Evolutionary conservation across 2,113 vertebrate species (phyloP).

Genomic region (Panthera tigris): DNA sequence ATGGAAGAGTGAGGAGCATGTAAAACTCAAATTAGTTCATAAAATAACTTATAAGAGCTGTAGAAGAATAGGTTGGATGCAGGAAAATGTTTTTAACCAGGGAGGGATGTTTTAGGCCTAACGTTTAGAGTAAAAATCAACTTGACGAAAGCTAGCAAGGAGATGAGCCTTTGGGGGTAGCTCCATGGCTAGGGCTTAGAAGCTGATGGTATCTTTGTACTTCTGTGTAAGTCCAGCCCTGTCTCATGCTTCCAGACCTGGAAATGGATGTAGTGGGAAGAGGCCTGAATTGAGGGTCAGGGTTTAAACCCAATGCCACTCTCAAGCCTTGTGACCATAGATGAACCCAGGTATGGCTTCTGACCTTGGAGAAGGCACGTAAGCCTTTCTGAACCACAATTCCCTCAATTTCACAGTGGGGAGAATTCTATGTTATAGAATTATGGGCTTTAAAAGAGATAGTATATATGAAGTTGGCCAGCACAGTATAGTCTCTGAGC

Average conservation of each 20-base stretch:
- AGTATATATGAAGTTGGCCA: neutral
- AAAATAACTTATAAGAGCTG: conserved; percentile 53
- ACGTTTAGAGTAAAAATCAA: neutral
- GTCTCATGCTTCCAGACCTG: neutral
- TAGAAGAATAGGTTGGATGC: conserved; percentile 36
- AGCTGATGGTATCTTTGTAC: neutral
- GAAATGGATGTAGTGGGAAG: neutral
- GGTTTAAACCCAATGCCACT: neutral
- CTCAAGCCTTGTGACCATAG: neutral
- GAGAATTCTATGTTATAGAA: neutral
- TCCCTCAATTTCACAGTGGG: neutral
- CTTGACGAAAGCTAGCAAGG: neutral
- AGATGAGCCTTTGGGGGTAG: neutral
- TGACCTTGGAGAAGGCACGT: neutral
- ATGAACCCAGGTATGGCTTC: neutral
- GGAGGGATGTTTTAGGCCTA: neutral
- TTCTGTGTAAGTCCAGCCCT: neutral
- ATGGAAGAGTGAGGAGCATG: conserved; percentile 65
- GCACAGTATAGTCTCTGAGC: neutral
- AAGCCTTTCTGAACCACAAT: neutral
- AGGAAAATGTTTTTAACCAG: conserved; percentile 39
- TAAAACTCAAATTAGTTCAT: conserved; percentile 74
- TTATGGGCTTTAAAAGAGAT: neutral
- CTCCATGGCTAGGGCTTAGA: neutral
- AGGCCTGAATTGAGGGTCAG: neutral